Evolutionary conservation across 1,140 invertebrate genomes (phyloP), one percentile per base, ranked within the genome.

Genomic region (Penaeus japonicus): DNA sequence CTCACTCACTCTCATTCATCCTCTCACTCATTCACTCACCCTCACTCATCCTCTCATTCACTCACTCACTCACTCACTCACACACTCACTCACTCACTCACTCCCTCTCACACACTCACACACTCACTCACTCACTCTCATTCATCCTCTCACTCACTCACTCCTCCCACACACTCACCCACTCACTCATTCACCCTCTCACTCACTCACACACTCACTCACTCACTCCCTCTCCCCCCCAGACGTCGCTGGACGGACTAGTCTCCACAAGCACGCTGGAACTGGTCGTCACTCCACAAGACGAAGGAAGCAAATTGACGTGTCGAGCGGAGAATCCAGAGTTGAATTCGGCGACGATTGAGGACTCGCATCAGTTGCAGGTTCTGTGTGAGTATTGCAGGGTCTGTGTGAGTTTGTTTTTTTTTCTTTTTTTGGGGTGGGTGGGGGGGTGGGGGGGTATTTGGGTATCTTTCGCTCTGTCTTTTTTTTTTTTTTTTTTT

Each of bases 241-340:
- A 90, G 90, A 90, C 90, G 2, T 90, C 90, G 7, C 54, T 87
- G 65, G 90, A 92, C 59, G 92, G 92, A 0, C 92, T 92, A 78
- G 89, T 91, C 39, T 92, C 92, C 30, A 91, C 91, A 17, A 92
- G 92, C 89, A 91, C 91, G 32, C 89, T 93, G n/a, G 92, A 91
- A 32, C 92, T 93, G 30, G 91, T 90, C 4, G 91, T 92, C 22
- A 90, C 89, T 17, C 89, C 91, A 4, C 90, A 92, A 62, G 92
- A 93, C 89, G 91, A 91, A 55, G 92, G 92, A 0, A 91, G 91
- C 78, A 90, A 90, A 54, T 81, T 93, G 3, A 92, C 91, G 4
- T 93, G 92, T 89, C 89, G 92, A 24, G 92, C 92, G 0, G 91
- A 92, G 75, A 93, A 93, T 87, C 91, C 91, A 7, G 87, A 92